Evolutionary conservation across 64 coral and sea anemone genomes (phyloP), one percentile per base, ranked within the genome.

Genomic region (Acropora yongei): DNA sequence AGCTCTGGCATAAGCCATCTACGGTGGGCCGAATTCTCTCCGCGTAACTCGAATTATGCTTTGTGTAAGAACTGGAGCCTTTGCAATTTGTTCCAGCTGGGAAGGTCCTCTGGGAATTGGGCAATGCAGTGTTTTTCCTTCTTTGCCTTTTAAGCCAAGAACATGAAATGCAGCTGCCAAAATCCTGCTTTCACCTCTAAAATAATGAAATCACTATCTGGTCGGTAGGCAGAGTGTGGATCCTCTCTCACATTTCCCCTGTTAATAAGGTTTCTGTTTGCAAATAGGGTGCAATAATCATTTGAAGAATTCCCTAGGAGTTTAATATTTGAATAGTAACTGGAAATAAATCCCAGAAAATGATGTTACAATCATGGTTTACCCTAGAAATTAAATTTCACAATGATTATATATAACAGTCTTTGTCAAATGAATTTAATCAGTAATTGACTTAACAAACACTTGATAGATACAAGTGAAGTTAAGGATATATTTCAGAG

Each of bases 61-160:
- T 90, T 83, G 18, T 74, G 58, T 44, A 94, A 77, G 68, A 76
- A 89, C 42, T 74, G 50, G 4, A 94, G 58, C 86, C 88, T 94
- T 73, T 84, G 49, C 55, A 74, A 57, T 84, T 89, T 94, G 41
- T 77, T 89, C 63, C 48, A 80, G 18, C 9, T 75, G 44, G 63
- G 19, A 60, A 93, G 72, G 12, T 69, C 67, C 66, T 60, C 41
- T 50, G 91, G 84, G 2, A 80, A 68, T 7, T 30, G 81, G 77
- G 69, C 45, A 68, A 18, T 80, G 60, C 68, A 60, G 68, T 75
- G 78, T 45, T 66, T 51, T 87, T 48, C 44, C 66, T 1, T 30
- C 44, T 47, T 87, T 87, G 72, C 72, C 68, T 74, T 51, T 41
- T 89, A 83, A 89, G 57, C 50, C 41, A 55, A 88, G 46, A 75